Evolutionary conservation across 1,140 invertebrate genomes (phyloP).

Genomic region (Eueides isabella): DNA sequence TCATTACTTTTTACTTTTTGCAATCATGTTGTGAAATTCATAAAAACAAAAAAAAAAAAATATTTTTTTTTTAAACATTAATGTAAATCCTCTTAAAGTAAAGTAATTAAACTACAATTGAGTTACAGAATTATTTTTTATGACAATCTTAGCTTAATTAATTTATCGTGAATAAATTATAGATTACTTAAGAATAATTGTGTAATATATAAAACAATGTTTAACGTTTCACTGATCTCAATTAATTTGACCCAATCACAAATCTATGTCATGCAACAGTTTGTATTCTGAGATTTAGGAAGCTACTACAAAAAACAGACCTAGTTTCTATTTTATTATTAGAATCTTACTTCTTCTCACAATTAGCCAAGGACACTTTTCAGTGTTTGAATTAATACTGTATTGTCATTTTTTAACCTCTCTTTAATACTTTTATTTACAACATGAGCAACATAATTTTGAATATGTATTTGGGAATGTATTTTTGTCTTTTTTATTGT

Average conservation of each 20-base stretch:
- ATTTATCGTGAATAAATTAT: no score
- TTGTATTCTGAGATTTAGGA: slow-evolving; percentile 35
- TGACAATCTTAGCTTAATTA: no score
- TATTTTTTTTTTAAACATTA: no score
- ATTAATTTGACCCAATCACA: slow-evolving; percentile 38
- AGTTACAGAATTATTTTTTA: no score
- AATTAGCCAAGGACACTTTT: slow-evolving; percentile 46
- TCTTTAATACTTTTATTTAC: neutral
- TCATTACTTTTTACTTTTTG: no score
- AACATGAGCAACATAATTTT: neutral
- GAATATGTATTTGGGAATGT: no score
- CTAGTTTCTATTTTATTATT: slow-evolving; percentile 51
- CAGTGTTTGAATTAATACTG: slow-evolving; percentile 28
- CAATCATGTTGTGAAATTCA: no score
- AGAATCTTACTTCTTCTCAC: slow-evolving; percentile 41
- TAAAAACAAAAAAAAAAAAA: no score
- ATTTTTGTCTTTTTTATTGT: no score
- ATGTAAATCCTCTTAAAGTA: no score
- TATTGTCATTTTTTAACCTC: slow-evolving; percentile 10
- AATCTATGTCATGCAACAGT: slow-evolving; percentile 37
- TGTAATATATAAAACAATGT: slow-evolving; percentile 8
- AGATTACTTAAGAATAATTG: no score
- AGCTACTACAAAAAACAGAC: slow-evolving; percentile 49
- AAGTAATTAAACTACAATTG: no score
- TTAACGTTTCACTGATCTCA: slow-evolving; percentile 24